phyloP scores from a whole-genome alignment of 2,797 vertebrate genomes.

The Aplochiton taeniatus region DNA sequence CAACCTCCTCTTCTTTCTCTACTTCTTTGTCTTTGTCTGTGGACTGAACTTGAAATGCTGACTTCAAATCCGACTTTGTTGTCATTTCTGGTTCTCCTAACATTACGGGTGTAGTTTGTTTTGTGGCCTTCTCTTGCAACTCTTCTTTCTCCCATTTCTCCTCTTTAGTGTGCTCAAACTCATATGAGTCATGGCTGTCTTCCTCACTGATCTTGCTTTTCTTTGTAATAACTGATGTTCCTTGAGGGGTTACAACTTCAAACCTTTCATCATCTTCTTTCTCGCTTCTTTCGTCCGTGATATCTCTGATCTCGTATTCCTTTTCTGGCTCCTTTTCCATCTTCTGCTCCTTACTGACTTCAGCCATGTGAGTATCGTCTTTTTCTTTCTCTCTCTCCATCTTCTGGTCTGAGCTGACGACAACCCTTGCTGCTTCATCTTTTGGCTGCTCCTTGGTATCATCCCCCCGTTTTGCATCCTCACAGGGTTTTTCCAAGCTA shows the following conservation, averaged over 20 bases:
- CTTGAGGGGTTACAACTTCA: not conserved
- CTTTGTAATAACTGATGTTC: not conserved
- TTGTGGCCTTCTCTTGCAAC: conserved; percentile 59
- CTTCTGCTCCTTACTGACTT: conserved; percentile 73
- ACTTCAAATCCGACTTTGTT: conserved; percentile 52
- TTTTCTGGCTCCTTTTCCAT: conserved; percentile 75
- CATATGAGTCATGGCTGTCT: conserved; percentile 29
- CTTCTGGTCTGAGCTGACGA: conserved; percentile 44
- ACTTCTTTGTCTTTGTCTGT: conserved; percentile 75
- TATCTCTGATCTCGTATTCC: conserved; percentile 57
- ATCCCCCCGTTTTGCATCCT: not conserved
- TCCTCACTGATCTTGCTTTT: conserved; percentile 12
- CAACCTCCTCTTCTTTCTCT: conserved; percentile 71
- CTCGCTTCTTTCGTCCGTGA: conserved; percentile 50
- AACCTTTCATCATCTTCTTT: conserved; percentile 19
- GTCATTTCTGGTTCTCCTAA: conserved; percentile 31
- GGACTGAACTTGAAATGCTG: conserved; percentile 68
- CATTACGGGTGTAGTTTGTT: conserved; percentile 39
- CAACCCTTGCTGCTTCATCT: conserved; percentile 23
- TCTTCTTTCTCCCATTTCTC: conserved; percentile 73
- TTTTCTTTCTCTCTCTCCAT: conserved; percentile 69
- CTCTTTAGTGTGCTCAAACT: conserved; percentile 56
- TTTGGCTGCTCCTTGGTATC: conserved; percentile 31
- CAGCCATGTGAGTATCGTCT: conserved; percentile 67
- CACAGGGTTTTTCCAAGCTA: no score